phyloP scores from a whole-genome alignment of 1,140 invertebrate genomes.

The Zeugodacus cucurbitae region DNA sequence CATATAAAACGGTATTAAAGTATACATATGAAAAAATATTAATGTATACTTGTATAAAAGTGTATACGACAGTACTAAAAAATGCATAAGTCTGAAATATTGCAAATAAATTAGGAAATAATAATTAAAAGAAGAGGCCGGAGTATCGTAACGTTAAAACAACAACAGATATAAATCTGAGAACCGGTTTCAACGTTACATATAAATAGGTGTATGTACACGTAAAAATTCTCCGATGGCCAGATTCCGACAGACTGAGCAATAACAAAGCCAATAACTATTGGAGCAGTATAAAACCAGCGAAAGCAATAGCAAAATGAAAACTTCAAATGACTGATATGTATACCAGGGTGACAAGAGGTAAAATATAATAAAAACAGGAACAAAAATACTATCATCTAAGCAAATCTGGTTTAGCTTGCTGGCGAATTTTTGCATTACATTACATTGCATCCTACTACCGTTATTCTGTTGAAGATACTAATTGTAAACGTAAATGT shows the following conservation, averaged over 20 bases:
- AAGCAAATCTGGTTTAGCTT: too few species aligned
- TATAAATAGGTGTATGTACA: background rate
- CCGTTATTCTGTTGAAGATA: too few species aligned
- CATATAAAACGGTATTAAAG: too few species aligned
- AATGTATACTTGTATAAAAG: background rate
- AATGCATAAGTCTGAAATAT: background rate
- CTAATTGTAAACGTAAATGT: too few species aligned
- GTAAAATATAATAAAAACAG: too few species aligned
- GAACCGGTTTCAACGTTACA: constrained; percentile 12
- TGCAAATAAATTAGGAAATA: background rate
- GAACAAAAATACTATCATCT: too few species aligned
- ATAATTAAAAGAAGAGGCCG: background rate
- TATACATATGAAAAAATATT: background rate
- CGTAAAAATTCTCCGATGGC: background rate
- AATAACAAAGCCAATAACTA: background rate
- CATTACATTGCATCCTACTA: too few species aligned
- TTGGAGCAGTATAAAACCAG: background rate
- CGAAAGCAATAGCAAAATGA: constrained; percentile 2
- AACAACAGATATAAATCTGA: background rate
- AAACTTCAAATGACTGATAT: background rate
- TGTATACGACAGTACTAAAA: background rate
- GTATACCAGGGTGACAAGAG: too few species aligned
- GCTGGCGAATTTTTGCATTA: too few species aligned
- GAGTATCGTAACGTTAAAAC: background rate
- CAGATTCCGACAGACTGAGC: background rate